These are phyloP conservation scores for Drosophila lacicola DNA, from an alignment of 2,888 invertebrate species.

Conservation along the genomic window DNA sequence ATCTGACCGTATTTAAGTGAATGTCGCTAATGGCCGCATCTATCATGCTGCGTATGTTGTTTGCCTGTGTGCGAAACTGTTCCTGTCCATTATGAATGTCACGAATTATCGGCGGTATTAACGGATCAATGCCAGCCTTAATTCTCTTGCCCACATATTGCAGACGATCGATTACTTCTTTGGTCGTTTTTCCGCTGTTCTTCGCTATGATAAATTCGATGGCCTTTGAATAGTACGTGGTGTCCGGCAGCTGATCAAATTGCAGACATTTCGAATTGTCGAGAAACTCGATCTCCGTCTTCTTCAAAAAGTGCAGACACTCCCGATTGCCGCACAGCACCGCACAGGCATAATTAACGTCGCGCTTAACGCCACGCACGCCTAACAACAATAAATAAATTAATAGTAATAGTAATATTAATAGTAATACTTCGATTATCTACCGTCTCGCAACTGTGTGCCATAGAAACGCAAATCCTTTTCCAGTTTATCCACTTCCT, in stretches of 20 bases:
- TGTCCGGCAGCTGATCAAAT: constrained; percentile 57
- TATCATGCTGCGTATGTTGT: constrained; percentile 49
- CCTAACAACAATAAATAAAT: constrained; percentile 13
- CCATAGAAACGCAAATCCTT: constrained; percentile 89
- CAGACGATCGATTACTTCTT: constrained; percentile 39
- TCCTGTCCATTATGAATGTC: constrained; percentile 53
- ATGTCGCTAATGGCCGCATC: constrained; percentile 58
- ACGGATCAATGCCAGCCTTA: constrained; percentile 28
- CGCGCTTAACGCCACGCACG: constrained; percentile 63
- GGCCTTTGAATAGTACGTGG: constrained; percentile 29
- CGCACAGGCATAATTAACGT: constrained; percentile 65
- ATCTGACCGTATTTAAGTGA: constrained; percentile 40
- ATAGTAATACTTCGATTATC: constrained; percentile 45
- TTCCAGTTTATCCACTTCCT: constrained; percentile 88
- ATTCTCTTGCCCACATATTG: constrained; percentile 38
- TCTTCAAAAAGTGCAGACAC: constrained; percentile 58
- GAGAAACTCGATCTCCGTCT: constrained; percentile 49
- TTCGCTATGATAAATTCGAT: constrained; percentile 28
- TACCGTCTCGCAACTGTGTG: constrained; percentile 90
- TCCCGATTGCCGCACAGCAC: constrained; percentile 55
- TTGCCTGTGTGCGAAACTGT: constrained; percentile 47
- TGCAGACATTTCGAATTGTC: constrained; percentile 61
- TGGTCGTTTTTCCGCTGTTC: constrained; percentile 14
- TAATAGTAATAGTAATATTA: no score
- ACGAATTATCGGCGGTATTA: constrained; percentile 48